Evolutionary conservation across 1,140 invertebrate genomes (phyloP), one percentile per base, ranked within the genome.

Genomic region (Heliconius congener): DNA sequence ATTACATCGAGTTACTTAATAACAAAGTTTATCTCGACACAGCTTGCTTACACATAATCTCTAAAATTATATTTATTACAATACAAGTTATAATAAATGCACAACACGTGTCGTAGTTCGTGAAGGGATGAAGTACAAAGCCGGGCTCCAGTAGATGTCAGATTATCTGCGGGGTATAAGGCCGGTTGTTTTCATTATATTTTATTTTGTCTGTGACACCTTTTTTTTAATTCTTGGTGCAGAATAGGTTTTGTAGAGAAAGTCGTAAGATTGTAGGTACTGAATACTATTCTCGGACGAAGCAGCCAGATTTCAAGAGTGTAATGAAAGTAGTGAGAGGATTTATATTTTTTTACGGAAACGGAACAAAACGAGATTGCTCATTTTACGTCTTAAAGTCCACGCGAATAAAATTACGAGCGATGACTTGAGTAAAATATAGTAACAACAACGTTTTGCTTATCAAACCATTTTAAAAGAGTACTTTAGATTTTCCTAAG

Each of bases 61-160:
- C 55, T 57, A n/a, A 57, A 57, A 57, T 23, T n/a, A 23, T 57
- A 57, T n/a, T 57, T 57, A 57, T 57, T 57, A 57, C n/a, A 57
- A 57, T 57, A 57, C 19, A 23, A 23, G 8, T 57, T 57, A 23
- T 57, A 57, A 57, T 23, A 57, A 57, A 57, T 23, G 55, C 55
- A 23, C 55, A 23, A 8, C 55, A 23, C 55, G 55, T 57, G n/a
- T 57, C 19, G 55, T 57, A 55, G 52, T 55, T 55, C 18, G 52
- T 55, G 52, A 55, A 19, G 52, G 52, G 52, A 55, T 55, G 52
- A n/a, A 55, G 19, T 55, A 57, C 55, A n/a, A 8, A 57, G 55
- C 55, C 55, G 55, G 55, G 55, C 55, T 57, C 55, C 19, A 23
- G 55, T 57, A 57, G 19, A 57, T 11, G n/a, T 57, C 55, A 57